Evolutionary conservation across 2,888 invertebrate genomes (phyloP).

Genomic region (Cartodere bifasciata): DNA sequence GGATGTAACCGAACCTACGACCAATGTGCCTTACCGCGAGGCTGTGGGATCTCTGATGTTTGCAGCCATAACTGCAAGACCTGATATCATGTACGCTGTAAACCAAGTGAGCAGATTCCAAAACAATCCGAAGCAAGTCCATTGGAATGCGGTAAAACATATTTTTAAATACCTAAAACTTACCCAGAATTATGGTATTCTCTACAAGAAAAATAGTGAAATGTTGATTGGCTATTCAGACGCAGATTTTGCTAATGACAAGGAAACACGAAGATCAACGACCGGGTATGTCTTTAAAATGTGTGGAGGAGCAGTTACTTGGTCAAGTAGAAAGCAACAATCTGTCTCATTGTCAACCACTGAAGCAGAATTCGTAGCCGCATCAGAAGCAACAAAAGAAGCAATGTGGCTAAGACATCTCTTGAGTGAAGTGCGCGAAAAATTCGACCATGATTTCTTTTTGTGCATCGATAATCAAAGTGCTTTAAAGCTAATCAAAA

Average conservation of each 20-base stretch:
- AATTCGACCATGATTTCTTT: background rate
- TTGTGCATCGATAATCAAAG: constrained; percentile 8
- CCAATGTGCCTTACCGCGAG: constrained; percentile 13
- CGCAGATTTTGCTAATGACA: constrained; percentile 19
- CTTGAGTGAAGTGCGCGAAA: constrained; percentile 4
- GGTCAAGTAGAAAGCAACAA: constrained; percentile 20
- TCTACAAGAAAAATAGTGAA: constrained; percentile 11
- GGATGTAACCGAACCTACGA: no score
- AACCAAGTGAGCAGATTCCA: constrained; percentile 13
- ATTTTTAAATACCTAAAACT: constrained; percentile 20
- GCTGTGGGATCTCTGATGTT: constrained; percentile 16
- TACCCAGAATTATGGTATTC: constrained; percentile 15
- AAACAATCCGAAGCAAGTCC: constrained; percentile 9
- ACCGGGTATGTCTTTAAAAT: constrained; percentile 19
- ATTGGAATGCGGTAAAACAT: constrained; percentile 16
- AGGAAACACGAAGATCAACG: constrained; percentile 17
- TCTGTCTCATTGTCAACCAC: constrained; percentile 21
- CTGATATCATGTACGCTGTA: constrained; percentile 18
- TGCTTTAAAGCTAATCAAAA: constrained; percentile 6
- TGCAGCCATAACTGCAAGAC: constrained; percentile 13
- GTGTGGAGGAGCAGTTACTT: constrained; percentile 19
- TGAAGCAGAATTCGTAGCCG: constrained; percentile 24
- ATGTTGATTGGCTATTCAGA: constrained; percentile 17
- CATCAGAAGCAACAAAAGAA: constrained; percentile 19
- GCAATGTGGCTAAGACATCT: constrained; percentile 15